These are phyloP conservation scores for Drosophila obscura DNA, from an alignment of 1,140 invertebrate species.

Conservation along the genomic window DNA sequence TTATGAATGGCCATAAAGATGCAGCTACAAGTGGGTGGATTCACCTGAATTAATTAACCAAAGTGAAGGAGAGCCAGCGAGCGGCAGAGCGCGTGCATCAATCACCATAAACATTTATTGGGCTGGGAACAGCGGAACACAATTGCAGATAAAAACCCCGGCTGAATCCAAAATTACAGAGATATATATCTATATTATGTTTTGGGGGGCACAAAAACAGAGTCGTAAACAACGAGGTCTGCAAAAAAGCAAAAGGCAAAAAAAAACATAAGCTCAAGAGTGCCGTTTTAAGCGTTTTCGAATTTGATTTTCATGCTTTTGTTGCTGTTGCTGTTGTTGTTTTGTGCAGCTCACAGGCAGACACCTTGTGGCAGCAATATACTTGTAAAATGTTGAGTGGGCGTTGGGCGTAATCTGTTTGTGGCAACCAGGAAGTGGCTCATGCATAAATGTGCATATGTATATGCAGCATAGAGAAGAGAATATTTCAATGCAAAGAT, in stretches of 20 bases:
- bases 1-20: slow-evolving; percentile 41
- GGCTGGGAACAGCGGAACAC: slow-evolving; percentile 41
- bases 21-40: slow-evolving; percentile 19
- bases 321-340: slow-evolving; percentile 28
- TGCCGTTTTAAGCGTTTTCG: slow-evolving; percentile 49
- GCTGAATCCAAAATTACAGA: slow-evolving; percentile 22
- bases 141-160: slow-evolving; percentile 46
- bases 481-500: slow-evolving; percentile 35
- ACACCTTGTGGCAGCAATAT: slow-evolving; percentile 27
- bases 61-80: neutral
- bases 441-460: slow-evolving; percentile 4
- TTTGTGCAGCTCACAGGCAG: slow-evolving; percentile 35
- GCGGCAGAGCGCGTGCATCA: slow-evolving; percentile 24
- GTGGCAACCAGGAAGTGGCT: slow-evolving; percentile 31
- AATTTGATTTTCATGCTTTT: slow-evolving; percentile 40
- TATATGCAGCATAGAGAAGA: slow-evolving; percentile 28
- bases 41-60: slow-evolving; percentile 41
- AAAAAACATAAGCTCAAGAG: slow-evolving; percentile 32
- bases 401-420: neutral
- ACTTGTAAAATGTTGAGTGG: too few relatives aligned
- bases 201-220: slow-evolving; percentile 33
- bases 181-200: slow-evolving; percentile 35
- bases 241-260: slow-evolving; percentile 6
- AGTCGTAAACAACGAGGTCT: slow-evolving; percentile 37
- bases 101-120: slow-evolving; percentile 54